phyloP scores from a whole-genome alignment of 1,140 invertebrate genomes.

The Drosophila nigromelanica region DNA sequence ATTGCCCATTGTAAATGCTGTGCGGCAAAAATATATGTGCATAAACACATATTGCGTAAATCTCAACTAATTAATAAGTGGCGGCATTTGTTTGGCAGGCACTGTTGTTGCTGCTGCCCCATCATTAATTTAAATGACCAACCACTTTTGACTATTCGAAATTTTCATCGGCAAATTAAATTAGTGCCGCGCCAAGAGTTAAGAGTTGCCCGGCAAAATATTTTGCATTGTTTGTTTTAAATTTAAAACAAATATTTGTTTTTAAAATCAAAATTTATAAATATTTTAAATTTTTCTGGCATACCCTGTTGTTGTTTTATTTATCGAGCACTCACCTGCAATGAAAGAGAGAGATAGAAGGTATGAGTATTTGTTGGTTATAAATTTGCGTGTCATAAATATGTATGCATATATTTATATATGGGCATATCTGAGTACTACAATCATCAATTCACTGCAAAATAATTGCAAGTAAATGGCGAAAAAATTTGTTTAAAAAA shows the following conservation, averaged over 20 bases:
- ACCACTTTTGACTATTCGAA: neutral
- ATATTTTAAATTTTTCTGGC: conserved; percentile 22
- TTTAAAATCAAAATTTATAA: conserved; percentile 23
- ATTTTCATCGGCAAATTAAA: conserved; percentile 20
- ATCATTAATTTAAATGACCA: neutral
- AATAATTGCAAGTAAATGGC: conserved; percentile 26
- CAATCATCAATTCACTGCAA: conserved; percentile 22
- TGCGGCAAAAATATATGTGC: conserved; percentile 39
- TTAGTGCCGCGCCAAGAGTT: conserved; percentile 1
- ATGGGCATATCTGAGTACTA: neutral
- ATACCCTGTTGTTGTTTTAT: conserved; percentile 17
- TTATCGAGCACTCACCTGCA: conserved; percentile 61
- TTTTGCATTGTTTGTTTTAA: conserved; percentile 44
- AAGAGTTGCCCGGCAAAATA: neutral
- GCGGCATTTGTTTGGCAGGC: conserved; percentile 42
- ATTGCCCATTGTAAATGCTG: conserved; percentile 61
- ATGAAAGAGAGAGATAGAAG: conserved; percentile 26
- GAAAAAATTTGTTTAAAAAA: conserved; percentile 9
- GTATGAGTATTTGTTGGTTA: conserved; percentile 33
- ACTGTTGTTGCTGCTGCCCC: conserved; percentile 8
- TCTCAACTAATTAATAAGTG: conserved; percentile 63
- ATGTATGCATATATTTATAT: conserved; percentile 2
- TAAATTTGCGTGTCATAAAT: conserved; percentile 28
- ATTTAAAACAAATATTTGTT: conserved; percentile 59
- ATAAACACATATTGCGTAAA: conserved; percentile 44